Evolutionary conservation across 2,888 invertebrate genomes (phyloP), one percentile per base, ranked within the genome.

Genomic region (Neelides folsomi): DNA sequence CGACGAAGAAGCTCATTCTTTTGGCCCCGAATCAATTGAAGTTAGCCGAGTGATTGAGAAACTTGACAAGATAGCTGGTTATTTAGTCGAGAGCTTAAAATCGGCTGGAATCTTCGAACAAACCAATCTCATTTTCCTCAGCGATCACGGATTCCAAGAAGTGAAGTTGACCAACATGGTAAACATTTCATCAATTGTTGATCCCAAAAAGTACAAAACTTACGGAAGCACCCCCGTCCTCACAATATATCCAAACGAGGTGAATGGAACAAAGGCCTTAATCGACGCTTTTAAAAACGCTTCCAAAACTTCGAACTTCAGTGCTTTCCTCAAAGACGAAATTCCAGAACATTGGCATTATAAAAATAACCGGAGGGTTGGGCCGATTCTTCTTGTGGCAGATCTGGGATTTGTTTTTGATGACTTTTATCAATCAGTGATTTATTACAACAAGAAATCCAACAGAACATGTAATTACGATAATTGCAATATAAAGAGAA

Each of bases 91-190:
- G 36, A 69, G 75, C 67, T 66, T 83, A n/a, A 67, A 72, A 50
- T 62, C 70, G 15, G 65, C 73, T 53, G 70, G 73, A 18, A 68
- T 83, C 46, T 65, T 68, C 5, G 70, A 75, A 27, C 72, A 73
- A 58, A 73, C 79, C 0, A 81, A 83, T 67, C 72, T 84, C 1
- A 74, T 84, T 51, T 74, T 83, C 55, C 68, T 82, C 41, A 82
- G 82, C 69, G 83, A 84, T 69, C 85, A 85, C 69, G 84, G 85
- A 13, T 80, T 83, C 78, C 68, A 74, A 1, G 69, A 71, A 20
- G 77, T 81, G 0, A 73, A 69, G 1, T 69, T 73, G 13, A 68
- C 73, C 4, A 69, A 72, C 58, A 75, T 79, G 60, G 75, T 80
- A 36, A 74, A 79, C 67, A 68, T 79, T 18, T 73, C 75, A 1